Percentiles rank a stretch among this genome's conserved stretches.
phyloP scores from a whole-genome alignment of 37 sponge, comb jelly and placozoan species.

The Spongia lamella region DNA sequence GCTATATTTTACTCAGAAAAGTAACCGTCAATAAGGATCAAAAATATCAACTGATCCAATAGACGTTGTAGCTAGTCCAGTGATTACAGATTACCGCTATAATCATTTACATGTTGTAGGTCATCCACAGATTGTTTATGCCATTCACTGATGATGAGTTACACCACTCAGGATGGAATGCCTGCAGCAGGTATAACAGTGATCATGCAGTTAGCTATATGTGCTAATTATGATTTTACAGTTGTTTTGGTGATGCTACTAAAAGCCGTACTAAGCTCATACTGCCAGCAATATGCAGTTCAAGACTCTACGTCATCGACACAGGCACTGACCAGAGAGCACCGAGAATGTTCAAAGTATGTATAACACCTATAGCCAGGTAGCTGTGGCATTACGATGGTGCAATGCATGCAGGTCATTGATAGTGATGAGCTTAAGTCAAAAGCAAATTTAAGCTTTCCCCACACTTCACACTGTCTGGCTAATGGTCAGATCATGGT shows the following conservation, averaged over 20 bases:
- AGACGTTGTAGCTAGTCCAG: too few species aligned
- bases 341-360: constrained; percentile 72
- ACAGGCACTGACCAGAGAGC: constrained; percentile 69
- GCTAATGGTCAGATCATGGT: constrained; percentile 82
- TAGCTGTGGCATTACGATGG: too few species aligned
- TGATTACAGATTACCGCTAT: too few species aligned
- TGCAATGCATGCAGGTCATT: constrained; percentile 67
- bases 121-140: constrained; percentile 78
- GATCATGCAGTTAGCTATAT: too few species aligned
- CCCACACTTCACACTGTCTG: constrained; percentile 88
- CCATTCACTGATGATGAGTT: constrained; percentile 74
- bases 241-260: constrained; percentile 79
- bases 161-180: constrained; percentile 92
- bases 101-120: too few species aligned
- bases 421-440: constrained; percentile 65
- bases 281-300: constrained; percentile 67
- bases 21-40: too few species aligned
- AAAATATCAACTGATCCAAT: too few species aligned
- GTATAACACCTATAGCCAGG: neutral
- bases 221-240: constrained; percentile 1
- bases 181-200: constrained; percentile 93
- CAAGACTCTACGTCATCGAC: constrained; percentile 81
- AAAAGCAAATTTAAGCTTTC: constrained; percentile 61
- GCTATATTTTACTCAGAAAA: too few species aligned
- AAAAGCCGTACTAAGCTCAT: constrained; percentile 71